Conservation (phyloP, 2,113 vertebrate genomes). For the Otus sunia region DNA sequence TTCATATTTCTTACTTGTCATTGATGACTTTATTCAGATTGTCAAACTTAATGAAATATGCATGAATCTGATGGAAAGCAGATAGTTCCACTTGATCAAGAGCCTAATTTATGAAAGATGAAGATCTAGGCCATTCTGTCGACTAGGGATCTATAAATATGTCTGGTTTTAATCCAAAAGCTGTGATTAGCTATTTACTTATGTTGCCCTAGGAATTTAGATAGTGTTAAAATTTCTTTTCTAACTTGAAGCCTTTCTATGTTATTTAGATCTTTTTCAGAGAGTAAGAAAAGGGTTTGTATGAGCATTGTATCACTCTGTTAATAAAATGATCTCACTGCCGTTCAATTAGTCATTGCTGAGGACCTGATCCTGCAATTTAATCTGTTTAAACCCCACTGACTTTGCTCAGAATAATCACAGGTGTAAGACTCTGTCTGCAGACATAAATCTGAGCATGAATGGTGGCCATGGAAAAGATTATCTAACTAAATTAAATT, state of each 20-base stretch:
- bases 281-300: neutral
- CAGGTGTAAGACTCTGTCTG: neutral
- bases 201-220: neutral
- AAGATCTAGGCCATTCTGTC: neutral
- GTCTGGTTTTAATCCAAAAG: neutral
- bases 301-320: neutral
- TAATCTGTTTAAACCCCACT: conserved; percentile 7
- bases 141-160: neutral
- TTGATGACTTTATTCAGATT: neutral
- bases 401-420: conserved; percentile 29
- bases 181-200: neutral
- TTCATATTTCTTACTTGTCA: neutral
- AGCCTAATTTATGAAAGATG: neutral
- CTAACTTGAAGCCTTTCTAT: neutral
- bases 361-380: neutral
- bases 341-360: conserved; percentile 2
- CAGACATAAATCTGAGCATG: neutral
- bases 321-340: neutral
- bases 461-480: neutral
- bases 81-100: neutral
- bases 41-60: neutral
- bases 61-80: neutral
- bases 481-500: conserved; percentile 30
- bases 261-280: neutral
- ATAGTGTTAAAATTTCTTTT: neutral